Evolutionary conservation across 2,113 vertebrate genomes (phyloP).

Genomic region (Pseudonaja textilis): DNA sequence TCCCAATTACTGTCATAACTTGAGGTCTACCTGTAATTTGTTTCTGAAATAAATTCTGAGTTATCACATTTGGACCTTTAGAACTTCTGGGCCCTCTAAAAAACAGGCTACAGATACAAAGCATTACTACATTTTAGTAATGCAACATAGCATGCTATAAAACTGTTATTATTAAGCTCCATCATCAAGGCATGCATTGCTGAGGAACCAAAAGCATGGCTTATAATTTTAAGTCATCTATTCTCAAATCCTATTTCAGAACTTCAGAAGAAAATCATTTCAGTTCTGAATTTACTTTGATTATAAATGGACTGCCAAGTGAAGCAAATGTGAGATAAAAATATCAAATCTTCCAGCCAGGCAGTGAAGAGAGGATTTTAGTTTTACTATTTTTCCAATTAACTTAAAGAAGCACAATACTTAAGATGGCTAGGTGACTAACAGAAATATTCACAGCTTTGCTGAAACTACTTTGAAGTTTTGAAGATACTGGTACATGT

Average conservation of each 20-base stretch:
- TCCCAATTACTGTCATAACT: neutral
- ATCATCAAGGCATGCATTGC: neutral
- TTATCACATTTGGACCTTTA: neutral
- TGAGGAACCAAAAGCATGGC: neutral
- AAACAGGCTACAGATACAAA: neutral
- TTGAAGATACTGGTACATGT: slow-evolving; percentile 2
- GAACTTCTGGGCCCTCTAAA: neutral
- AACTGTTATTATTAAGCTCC: neutral
- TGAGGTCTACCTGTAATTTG: neutral
- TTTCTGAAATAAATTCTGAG: neutral
- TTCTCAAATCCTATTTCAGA: neutral
- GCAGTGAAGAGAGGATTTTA: neutral
- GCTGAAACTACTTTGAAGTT: neutral
- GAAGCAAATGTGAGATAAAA: neutral
- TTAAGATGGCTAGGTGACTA: neutral
- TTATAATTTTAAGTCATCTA: neutral
- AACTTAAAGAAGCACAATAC: slow-evolving; percentile 3
- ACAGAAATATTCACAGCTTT: neutral
- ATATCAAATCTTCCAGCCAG: slow-evolving; percentile 4
- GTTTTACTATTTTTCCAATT: slow-evolving; percentile 12
- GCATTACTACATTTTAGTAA: neutral
- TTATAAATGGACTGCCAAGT: neutral
- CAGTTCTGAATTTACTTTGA: slow-evolving; percentile 9
- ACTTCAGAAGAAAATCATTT: slow-evolving; percentile 8
- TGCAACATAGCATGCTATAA: neutral